Conservation (phyloP, 2,113 vertebrate genomes). For the Hypanus sabinus region DNA sequence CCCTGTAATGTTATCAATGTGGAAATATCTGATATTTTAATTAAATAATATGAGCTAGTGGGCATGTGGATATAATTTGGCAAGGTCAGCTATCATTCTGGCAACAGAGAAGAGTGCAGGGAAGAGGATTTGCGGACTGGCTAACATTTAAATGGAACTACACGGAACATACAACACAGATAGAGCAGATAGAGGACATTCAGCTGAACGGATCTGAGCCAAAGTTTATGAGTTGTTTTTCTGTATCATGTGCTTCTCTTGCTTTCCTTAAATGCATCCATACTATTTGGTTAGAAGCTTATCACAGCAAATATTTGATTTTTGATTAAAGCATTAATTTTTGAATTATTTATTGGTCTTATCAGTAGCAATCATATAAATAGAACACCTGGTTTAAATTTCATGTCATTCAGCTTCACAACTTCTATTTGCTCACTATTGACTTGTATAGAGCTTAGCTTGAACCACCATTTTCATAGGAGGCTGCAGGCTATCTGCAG, state of each 20-base stretch:
- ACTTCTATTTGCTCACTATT: background rate
- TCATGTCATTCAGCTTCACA: too few species aligned
- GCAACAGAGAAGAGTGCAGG: background rate
- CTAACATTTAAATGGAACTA: background rate
- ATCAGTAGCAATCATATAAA: background rate
- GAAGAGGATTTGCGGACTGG: background rate
- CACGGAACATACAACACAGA: background rate
- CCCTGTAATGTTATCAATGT: background rate
- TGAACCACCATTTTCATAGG: too few species aligned
- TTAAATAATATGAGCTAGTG: background rate
- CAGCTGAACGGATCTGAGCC: background rate
- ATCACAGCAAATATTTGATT: background rate
- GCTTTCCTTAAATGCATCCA: background rate
- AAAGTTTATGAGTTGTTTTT: background rate
- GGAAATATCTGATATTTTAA: background rate
- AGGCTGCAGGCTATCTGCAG: too few species aligned
- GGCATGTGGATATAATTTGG: background rate
- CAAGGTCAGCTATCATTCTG: background rate
- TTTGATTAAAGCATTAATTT: background rate
- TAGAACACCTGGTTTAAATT: background rate
- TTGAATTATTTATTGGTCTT: conserved; percentile 2
- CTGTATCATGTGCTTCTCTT: too few species aligned
- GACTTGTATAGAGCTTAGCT: too few species aligned
- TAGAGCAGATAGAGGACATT: background rate
- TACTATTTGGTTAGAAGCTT: background rate